Evolutionary conservation across 2,888 invertebrate species (phyloP).

Genomic region (Nymphalis polychloros): DNA sequence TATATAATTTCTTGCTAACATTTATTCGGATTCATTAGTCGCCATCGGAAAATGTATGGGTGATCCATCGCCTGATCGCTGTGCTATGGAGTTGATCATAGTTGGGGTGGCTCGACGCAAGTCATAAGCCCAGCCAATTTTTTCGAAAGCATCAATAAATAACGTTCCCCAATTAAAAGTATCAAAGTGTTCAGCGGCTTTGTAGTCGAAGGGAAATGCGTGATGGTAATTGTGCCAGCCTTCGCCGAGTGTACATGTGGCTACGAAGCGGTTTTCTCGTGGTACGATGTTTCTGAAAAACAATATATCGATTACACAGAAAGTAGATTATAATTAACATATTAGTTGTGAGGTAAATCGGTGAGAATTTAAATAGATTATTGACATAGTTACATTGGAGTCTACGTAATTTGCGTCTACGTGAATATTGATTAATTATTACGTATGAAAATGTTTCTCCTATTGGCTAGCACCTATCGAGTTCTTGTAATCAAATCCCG

Average conservation of each 20-base stretch:
- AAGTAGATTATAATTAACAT: not conserved
- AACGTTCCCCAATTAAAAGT: conserved; percentile 66
- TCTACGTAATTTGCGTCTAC: too few relatives aligned
- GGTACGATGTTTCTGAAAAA: conserved; percentile 82
- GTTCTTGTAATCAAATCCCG: too few relatives aligned
- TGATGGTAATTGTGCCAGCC: conserved; percentile 92
- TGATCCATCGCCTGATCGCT: conserved; percentile 72
- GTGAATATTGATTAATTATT: too few relatives aligned
- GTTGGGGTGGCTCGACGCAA: conserved; percentile 67
- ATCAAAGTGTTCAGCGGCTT: conserved; percentile 80
- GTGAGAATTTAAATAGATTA: too few relatives aligned
- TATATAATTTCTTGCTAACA: not conserved
- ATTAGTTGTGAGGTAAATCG: too few relatives aligned
- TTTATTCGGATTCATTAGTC: not conserved
- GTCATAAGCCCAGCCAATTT: conserved; percentile 73
- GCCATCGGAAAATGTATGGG: conserved; percentile 62
- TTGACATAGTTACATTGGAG: too few relatives aligned
- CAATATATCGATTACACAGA: not conserved
- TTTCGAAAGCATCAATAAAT: conserved; percentile 65
- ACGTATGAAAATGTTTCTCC: too few relatives aligned
- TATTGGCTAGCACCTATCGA: too few relatives aligned
- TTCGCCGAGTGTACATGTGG: conserved; percentile 82
- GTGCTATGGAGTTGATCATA: conserved; percentile 68
- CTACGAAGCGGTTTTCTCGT: conserved; percentile 84
- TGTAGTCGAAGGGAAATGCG: conserved; percentile 86